A percentile compares a stretch with the other conserved stretches of the same genome.
Evolutionary conservation across 2,888 invertebrate species (phyloP).

Genomic region (Pediacus dermestoides): DNA sequence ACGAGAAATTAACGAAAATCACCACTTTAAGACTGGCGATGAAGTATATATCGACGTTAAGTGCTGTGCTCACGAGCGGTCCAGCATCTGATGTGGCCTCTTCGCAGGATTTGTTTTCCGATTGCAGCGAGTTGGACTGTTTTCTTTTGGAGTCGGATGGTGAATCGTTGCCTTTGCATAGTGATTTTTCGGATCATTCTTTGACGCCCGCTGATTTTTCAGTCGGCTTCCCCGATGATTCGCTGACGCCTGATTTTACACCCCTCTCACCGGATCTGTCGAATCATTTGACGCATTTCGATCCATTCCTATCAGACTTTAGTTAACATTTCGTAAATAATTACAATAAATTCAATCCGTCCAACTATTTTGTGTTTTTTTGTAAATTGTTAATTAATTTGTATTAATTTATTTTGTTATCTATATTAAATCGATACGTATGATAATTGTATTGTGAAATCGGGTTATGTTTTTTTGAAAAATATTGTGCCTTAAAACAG

Average conservation of each 20-base stretch:
- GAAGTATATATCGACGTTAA: slow-evolving; percentile 60
- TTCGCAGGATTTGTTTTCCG: slow-evolving; percentile 38
- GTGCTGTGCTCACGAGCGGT: slow-evolving; percentile 39
- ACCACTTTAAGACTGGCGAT: slow-evolving; percentile 64
- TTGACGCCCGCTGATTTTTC: slow-evolving; percentile 45
- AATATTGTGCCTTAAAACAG: slow-evolving; percentile 14
- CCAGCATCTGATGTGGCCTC: slow-evolving; percentile 14
- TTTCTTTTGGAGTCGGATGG: slow-evolving; percentile 57
- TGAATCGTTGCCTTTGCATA: slow-evolving; percentile 44
- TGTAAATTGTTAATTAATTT: slow-evolving; percentile 13
- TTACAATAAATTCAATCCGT: slow-evolving; percentile 11
- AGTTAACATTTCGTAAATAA: slow-evolving; percentile 30
- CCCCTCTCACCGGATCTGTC: slow-evolving; percentile 44
- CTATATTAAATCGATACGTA: slow-evolving; percentile 9
- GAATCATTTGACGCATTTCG: slow-evolving; percentile 43
- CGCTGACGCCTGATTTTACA: slow-evolving; percentile 44
- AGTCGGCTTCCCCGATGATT: slow-evolving; percentile 45
- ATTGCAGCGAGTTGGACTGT: slow-evolving; percentile 48
- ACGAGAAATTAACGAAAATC: slow-evolving; percentile 64
- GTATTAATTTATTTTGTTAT: slow-evolving; percentile 15
- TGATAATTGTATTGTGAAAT: slow-evolving; percentile 22
- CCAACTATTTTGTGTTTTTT: slow-evolving; percentile 15
- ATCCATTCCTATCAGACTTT: slow-evolving; percentile 42
- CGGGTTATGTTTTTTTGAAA: slow-evolving; percentile 21
- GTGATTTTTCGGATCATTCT: slow-evolving; percentile 47